Evolutionary conservation across 2,113 vertebrate genomes (phyloP), one percentile per base, ranked within the genome.

Genomic region (Lonchura striata): DNA sequence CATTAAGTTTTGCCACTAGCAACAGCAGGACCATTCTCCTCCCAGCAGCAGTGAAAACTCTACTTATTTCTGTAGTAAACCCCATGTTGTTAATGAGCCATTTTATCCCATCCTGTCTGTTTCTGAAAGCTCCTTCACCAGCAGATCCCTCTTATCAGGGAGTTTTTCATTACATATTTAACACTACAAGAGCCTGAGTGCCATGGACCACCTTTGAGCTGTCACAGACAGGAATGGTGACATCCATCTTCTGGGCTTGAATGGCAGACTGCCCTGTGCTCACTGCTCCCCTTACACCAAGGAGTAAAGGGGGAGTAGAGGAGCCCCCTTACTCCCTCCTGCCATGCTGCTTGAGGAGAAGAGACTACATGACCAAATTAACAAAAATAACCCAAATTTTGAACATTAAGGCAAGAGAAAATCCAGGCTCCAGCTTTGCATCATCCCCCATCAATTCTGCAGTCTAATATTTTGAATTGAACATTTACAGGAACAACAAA

Each of bases 401-500:
- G 27, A 66, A n/a, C 15, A 7, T 12, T 7, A 25, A 42, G 71
- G 41, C 54, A 64, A 46, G 50, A 83, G 30, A 35, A 83, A 88
- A 85, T 21, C 57, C 81, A 76, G 54, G 35, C 28, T 63, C 11
- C 3, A 69, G 60, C 39, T 85, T 24, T 60, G 30, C 1, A 0
- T 59, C 79, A 60, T 33, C 47, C 63, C 89, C 65, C 83, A 93
- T 25, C 1, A 1, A 75, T 78, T 52, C 52, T 4, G 2, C 63
- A 42, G 19, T 19, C n/a, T 77, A 42, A 39, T 93, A 76, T 94
- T 94, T 76, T 90, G 68, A 90, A 75, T 87, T 68, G 19, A 77
- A 92, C 91, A 70, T 78, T 47, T 79, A 91, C 19, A 96, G 68
- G 15, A 92, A 70, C 74, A 89, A 70, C 72, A 95, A 92, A 87